Conservation (phyloP, 2,888 invertebrate genomes). For the Athalia circularis region DNA sequence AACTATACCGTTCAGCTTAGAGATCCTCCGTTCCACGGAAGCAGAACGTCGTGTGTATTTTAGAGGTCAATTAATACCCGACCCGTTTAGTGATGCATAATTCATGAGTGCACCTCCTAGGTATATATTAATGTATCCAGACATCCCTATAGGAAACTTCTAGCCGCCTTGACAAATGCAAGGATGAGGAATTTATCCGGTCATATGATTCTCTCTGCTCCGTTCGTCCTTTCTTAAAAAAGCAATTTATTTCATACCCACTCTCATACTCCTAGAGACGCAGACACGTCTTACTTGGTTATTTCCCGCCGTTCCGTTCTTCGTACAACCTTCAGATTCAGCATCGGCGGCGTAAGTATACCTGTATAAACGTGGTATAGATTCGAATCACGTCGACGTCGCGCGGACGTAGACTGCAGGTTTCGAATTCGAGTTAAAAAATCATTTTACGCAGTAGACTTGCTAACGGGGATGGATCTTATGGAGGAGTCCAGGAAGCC, state of each 20-base stretch:
- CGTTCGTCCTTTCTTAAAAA: slow-evolving; percentile 11
- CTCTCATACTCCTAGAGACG: neutral
- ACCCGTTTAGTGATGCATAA: slow-evolving; percentile 43
- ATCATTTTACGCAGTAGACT: slow-evolving; percentile 21
- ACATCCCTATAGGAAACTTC: neutral
- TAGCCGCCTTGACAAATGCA: slow-evolving; percentile 19
- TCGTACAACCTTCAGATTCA: neutral
- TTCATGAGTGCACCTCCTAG: slow-evolving; percentile 43
- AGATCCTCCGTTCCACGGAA: slow-evolving; percentile 43
- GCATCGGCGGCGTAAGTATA: neutral
- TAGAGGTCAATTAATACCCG: slow-evolving; percentile 46
- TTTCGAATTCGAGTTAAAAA: slow-evolving; percentile 21
- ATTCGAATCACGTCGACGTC: slow-evolving; percentile 8
- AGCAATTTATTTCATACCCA: slow-evolving; percentile 12
- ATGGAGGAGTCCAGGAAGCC: neutral
- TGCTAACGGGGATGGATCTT: slow-evolving; percentile 4
- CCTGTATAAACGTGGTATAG: neutral
- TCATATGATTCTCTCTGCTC: slow-evolving; percentile 4
- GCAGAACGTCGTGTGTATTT: slow-evolving; percentile 47
- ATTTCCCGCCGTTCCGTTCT: neutral
- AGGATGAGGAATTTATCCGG: neutral
- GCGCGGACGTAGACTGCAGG: neutral
- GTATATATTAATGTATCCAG: slow-evolving; percentile 32
- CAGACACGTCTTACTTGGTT: neutral
- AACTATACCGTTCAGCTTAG: slow-evolving; percentile 40